Conservation (phyloP, 2,888 invertebrate species). For the Acrobasis suavella region DNA sequence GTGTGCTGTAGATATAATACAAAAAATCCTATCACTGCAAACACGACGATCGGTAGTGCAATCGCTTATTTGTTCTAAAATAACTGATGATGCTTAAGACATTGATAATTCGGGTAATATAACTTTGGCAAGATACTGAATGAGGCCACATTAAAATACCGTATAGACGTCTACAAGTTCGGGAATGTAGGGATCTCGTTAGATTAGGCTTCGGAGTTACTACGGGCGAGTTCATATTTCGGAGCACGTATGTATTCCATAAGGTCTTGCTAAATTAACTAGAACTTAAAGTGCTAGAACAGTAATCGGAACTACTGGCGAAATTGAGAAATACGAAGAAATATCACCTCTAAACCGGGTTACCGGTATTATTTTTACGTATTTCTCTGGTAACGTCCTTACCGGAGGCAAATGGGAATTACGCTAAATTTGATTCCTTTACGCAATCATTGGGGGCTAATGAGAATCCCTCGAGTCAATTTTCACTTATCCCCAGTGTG, state of each 20-base stretch:
- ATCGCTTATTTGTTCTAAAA: no score
- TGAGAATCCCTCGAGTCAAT: no score
- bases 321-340: no score
- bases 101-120: background rate
- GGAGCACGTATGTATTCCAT: constrained; percentile 31
- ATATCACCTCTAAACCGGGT: no score
- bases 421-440: no score
- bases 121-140: background rate
- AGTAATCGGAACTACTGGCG: background rate
- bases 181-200: background rate
- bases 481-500: no score
- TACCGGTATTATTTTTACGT: no score
- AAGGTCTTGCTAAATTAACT: constrained; percentile 22
- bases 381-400: no score
- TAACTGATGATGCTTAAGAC: no score
- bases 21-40: background rate
- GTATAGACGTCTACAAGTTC: background rate
- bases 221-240: background rate
- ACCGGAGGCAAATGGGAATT: no score
- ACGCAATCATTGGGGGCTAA: no score
- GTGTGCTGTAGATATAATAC: background rate
- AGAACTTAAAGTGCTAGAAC: background rate
- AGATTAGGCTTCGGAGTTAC: background rate
- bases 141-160: background rate
- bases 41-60: background rate